A percentile compares a stretch with the other conserved stretches of the same genome.
These are phyloP conservation scores for Heliconius hermathena DNA, from an alignment of 1,140 invertebrate genomes.

Conservation along the genomic window DNA sequence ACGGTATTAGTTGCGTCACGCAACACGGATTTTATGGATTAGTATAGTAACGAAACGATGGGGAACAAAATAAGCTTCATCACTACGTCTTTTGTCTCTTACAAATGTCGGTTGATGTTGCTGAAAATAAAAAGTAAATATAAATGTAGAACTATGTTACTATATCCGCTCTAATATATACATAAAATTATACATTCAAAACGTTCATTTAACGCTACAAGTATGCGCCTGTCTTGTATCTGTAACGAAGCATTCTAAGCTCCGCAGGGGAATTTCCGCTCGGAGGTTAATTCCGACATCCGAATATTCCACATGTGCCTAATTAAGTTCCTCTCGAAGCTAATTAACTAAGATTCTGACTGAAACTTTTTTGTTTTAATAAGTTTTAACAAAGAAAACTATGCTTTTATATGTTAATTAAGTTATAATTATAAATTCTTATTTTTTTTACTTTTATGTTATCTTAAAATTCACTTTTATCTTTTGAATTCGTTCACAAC, in stretches of 20 bases:
- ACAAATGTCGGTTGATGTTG: neutral
- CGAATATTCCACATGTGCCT: conserved; percentile 15
- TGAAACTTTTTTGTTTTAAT: neutral
- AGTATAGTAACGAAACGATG: too few species aligned
- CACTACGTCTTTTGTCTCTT: neutral
- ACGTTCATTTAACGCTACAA: conserved; percentile 11
- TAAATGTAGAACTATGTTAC: conserved; percentile 2
- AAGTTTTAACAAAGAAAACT: neutral
- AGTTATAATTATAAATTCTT: neutral
- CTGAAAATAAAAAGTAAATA: neutral
- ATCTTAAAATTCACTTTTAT: neutral
- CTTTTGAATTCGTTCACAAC: too few species aligned
- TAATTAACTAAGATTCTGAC: conserved; percentile 11
- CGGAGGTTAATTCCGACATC: conserved; percentile 44
- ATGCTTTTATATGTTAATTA: neutral
- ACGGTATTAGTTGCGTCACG: neutral
- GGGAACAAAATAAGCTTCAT: neutral
- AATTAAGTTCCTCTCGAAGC: conserved; percentile 7
- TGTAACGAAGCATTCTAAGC: conserved; percentile 18
- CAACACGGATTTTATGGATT: neutral
- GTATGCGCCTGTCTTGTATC: conserved; percentile 9
- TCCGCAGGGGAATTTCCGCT: conserved; percentile 28
- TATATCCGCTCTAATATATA: neutral
- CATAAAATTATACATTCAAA: neutral
- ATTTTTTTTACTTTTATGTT: neutral